Percentiles rank a stretch among this genome's conserved stretches.
Evolutionary conservation across 1,140 invertebrate species (phyloP).

Genomic region (Diabrotica virgifera): DNA sequence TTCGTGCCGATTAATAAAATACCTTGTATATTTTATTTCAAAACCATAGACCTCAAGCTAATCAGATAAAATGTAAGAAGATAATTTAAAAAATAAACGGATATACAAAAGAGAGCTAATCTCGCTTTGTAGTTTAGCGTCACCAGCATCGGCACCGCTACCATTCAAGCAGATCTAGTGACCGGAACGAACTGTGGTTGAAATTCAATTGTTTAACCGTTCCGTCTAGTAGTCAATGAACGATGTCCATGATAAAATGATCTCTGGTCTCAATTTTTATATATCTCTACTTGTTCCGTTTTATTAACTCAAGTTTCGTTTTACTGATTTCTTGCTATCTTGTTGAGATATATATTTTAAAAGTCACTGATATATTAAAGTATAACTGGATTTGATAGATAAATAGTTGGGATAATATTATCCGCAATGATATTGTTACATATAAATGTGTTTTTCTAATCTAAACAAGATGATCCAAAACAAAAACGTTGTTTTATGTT

Average conservation of each 20-base stretch:
- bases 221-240: constrained; percentile 18
- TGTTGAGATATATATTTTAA: too few relatives aligned
- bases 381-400: too few relatives aligned
- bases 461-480: too few relatives aligned
- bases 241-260: constrained; percentile 14
- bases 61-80: background rate
- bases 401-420: too few relatives aligned
- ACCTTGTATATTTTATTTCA: too few relatives aligned
- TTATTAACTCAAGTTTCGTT: background rate
- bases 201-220: constrained; percentile 24
- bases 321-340: background rate
- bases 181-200: constrained; percentile 22
- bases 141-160: constrained; percentile 6
- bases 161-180: constrained; percentile 16
- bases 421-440: too few relatives aligned
- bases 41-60: background rate
- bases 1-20: too few relatives aligned
- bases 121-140: background rate
- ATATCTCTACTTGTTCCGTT: background rate
- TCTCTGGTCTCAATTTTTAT: background rate
- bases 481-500: too few relatives aligned
- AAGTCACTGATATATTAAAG: too few relatives aligned
- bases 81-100: background rate
- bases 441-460: too few relatives aligned
- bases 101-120: background rate